Percentiles rank a stretch among this genome's conserved stretches.
Evolutionary conservation across 1,140 invertebrate genomes (phyloP).

Genomic region (Probaryconus sp.): DNA sequence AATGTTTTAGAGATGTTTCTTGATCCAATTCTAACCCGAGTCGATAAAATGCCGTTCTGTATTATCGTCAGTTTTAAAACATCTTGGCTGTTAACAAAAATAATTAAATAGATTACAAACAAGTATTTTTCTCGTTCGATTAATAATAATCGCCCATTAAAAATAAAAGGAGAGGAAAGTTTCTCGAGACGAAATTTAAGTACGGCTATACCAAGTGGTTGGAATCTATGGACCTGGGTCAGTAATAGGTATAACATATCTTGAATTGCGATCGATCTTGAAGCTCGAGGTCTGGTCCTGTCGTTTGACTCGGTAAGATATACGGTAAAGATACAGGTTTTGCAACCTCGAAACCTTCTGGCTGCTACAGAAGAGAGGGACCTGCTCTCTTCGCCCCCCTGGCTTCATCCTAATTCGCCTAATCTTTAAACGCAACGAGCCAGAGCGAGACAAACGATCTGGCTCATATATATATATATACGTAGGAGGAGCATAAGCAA

Average conservation of each 20-base stretch:
- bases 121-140: too few species aligned
- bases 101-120: too few species aligned
- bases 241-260: constrained; percentile 51
- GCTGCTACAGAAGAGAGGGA: constrained; percentile 18
- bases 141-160: too few species aligned
- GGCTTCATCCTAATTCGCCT: constrained; percentile 66
- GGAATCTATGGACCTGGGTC: constrained; percentile 31
- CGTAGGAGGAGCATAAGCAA: constrained; percentile 63
- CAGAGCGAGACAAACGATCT: constrained; percentile 27
- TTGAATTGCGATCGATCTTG: constrained; percentile 58
- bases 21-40: too few species aligned
- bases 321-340: constrained; percentile 63
- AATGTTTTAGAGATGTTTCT: too few species aligned
- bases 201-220: constrained; percentile 1
- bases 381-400: constrained; percentile 21
- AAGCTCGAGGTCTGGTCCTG: constrained; percentile 53
- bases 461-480: constrained; percentile 35
- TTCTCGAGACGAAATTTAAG: constrained; percentile 16
- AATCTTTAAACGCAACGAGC: constrained; percentile 59
- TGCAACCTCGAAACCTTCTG: constrained; percentile 53
- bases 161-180: too few species aligned
- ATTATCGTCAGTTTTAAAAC: too few species aligned
- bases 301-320: constrained; percentile 61
- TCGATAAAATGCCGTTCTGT: too few species aligned
- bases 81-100: too few species aligned